Evolutionary conservation across 2,113 vertebrate genomes (phyloP), one percentile per base, ranked within the genome.

Genomic region (Dicentrarchus labrax): DNA sequence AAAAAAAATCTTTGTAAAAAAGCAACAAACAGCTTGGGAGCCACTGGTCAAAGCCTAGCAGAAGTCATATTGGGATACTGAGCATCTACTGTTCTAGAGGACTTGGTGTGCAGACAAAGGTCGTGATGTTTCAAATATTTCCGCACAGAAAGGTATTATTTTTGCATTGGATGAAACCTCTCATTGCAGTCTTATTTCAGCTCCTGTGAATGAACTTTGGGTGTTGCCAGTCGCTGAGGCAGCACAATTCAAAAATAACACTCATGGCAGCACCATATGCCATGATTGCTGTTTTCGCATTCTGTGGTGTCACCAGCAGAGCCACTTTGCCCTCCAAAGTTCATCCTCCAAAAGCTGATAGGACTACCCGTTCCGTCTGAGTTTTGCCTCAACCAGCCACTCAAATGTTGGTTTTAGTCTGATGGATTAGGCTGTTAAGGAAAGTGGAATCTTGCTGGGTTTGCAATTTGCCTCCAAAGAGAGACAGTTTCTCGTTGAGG

Each of bases 241-340:
- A 78, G 85, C 85, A 53, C 60, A 65, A 85, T 72, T 87, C 79
- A 76, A 87, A 94, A 93, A 93, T 92, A 92, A 82, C 84, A 62
- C 10, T 69, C 85, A 88, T 45, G 81, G 71, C 78, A 78, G 71
- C 80, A 78, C 85, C 45, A 67, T 73, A 85, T 75, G 78, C 83
- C 70, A 81, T 86, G 84, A 93, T 93, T 92, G 88, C 56, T 93
- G 90, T 92, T 94, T 91, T 93, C 70, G 24, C 75, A 85, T 91
- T 91, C 83, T 92, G 92, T 92, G 93, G 91, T 87, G 85, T 91
- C 89, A 85, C 90, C 85, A 86, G 83, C 47, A 54, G 79, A 76
- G 85, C 87, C 88, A 76, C 80, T 80, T 85, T 84, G 41, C 70
- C 80, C 83, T 81, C 61, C 53, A 36, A 16, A 57, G 75, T 76